Percentiles rank a stretch among this genome's conserved stretches.
These are phyloP conservation scores for Diorhabda carinulata DNA, from an alignment of 1,140 invertebrate species.

Conservation along the genomic window DNA sequence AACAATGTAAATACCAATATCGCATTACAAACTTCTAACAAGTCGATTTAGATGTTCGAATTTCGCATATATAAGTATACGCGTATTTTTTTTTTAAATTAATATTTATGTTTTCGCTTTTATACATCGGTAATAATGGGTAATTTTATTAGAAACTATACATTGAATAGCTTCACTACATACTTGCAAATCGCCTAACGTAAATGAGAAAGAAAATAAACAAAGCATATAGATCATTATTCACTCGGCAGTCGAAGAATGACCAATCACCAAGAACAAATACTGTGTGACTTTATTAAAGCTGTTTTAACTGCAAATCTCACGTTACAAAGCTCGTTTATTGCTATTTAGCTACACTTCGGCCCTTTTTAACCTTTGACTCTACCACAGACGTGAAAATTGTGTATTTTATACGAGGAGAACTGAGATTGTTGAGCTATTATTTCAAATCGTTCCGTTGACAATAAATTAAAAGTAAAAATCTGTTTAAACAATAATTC, in stretches of 20 bases:
- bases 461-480: no score
- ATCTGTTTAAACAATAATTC: no score
- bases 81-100: no score
- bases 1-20: no score
- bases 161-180: neutral
- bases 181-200: neutral
- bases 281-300: conserved; percentile 16
- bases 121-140: no score
- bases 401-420: neutral
- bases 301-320: conserved; percentile 4
- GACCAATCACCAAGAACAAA: neutral
- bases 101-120: no score
- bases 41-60: no score
- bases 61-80: no score
- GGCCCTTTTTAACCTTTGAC: neutral
- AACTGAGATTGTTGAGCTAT: no score
- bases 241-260: neutral
- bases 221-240: neutral
- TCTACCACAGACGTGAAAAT: neutral
- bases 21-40: no score
- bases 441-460: no score
- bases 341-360: neutral
- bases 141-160: no score
- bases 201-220: neutral
- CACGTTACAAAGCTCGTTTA: conserved; percentile 11